A percentile compares a stretch with the other conserved stretches of the same genome.
phyloP scores from a whole-genome alignment of 2,113 vertebrate species.

The Trematomus loennbergii region DNA sequence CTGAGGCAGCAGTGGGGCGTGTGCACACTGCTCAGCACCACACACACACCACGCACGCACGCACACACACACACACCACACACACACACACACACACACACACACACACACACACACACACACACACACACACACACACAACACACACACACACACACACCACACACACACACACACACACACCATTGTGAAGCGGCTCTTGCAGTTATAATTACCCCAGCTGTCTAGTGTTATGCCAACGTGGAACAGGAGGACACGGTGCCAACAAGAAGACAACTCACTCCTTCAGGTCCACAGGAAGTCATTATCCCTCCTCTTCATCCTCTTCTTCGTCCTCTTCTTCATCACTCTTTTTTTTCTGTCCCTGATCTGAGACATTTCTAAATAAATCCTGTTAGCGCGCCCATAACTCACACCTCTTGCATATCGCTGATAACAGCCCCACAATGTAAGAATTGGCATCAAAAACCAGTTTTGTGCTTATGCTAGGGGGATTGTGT shows the following conservation, averaged over 20 bases:
- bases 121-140: constrained; percentile 32
- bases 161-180: constrained; percentile 13
- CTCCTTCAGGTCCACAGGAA: constrained; percentile 39
- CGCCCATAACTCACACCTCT: constrained; percentile 40
- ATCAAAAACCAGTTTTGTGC: constrained; percentile 19
- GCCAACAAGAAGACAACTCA: constrained; percentile 37
- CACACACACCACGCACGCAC: not conserved
- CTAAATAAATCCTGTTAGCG: constrained; percentile 62
- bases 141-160: constrained; percentile 25
- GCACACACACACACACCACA: constrained; percentile 18
- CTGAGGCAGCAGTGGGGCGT: constrained; percentile 56
- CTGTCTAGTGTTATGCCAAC: constrained; percentile 44
- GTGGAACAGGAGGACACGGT: constrained; percentile 23
- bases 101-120: constrained; percentile 20
- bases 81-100: not conserved
- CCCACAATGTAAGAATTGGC: constrained; percentile 3
- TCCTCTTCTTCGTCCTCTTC: not conserved
- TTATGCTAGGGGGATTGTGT: constrained; percentile 17
- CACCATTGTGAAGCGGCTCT: constrained; percentile 36
- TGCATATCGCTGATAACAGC: constrained; percentile 45
- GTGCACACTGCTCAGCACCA: constrained; percentile 46
- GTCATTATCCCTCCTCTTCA: constrained; percentile 31
- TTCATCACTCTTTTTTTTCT: not conserved
- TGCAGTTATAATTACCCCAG: constrained; percentile 60
- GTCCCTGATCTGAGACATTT: constrained; percentile 42